Evolutionary conservation across 2,113 vertebrate genomes (phyloP).

Genomic region (Ibidorhyncha struthersii): DNA sequence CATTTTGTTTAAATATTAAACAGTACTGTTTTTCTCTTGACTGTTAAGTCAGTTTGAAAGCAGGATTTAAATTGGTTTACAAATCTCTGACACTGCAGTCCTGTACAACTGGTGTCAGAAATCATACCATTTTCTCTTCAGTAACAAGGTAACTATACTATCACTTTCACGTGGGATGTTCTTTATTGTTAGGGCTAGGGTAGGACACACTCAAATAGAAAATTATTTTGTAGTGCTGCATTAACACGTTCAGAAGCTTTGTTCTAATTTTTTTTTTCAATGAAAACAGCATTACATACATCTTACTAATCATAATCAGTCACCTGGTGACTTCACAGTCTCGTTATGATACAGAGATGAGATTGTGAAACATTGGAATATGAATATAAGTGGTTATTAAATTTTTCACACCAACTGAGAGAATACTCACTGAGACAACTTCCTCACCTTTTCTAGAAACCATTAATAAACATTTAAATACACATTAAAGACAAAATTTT

Average conservation of each 20-base stretch:
- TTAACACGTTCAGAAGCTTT: not conserved
- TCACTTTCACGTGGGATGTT: not conserved
- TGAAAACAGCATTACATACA: not conserved
- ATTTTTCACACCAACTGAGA: not conserved
- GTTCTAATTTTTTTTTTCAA: not conserved
- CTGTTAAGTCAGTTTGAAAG: not conserved
- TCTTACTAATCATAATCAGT: not conserved
- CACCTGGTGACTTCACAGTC: not conserved
- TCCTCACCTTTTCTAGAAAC: not conserved
- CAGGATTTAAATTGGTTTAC: not conserved
- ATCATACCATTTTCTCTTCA: not conserved
- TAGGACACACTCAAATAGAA: not conserved
- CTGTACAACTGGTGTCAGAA: not conserved
- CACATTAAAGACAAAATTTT: not conserved
- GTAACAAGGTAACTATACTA: not conserved
- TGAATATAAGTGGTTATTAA: not conserved
- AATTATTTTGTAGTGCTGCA: not conserved
- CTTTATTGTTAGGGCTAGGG: not conserved
- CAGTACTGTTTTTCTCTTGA: not conserved
- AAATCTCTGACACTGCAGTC: not conserved
- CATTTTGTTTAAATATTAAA: constrained; percentile 38
- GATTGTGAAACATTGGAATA: not conserved
- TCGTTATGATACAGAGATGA: not conserved
- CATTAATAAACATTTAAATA: not conserved
- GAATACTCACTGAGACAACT: not conserved